Evolutionary conservation across 2,888 invertebrate species (phyloP).

Genomic region (Eupelmus urozonus): DNA sequence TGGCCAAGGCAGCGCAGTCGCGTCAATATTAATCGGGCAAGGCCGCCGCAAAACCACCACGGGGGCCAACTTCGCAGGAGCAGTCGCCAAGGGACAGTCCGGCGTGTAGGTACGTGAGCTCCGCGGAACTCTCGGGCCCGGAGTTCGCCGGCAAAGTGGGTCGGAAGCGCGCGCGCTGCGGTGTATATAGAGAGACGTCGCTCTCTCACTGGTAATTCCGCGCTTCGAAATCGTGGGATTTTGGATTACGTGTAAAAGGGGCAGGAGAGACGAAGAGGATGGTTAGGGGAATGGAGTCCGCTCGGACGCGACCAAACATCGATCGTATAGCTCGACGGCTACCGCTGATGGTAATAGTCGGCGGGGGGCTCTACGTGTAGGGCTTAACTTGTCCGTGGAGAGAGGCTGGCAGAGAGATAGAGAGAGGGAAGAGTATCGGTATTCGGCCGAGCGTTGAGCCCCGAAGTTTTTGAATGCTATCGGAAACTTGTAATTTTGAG

Average conservation of each 20-base stretch:
- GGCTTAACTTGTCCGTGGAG: background rate
- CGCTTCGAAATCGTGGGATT: conserved; percentile 32
- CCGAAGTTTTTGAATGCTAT: conserved; percentile 1
- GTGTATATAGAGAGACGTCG: too few species aligned
- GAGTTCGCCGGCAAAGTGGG: conserved; percentile 6
- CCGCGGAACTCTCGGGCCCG: background rate
- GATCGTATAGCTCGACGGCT: too few species aligned
- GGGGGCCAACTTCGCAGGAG: background rate
- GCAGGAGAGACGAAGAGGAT: background rate
- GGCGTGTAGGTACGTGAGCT: too few species aligned
- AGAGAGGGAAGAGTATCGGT: background rate
- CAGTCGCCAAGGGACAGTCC: background rate
- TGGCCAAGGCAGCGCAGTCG: background rate
- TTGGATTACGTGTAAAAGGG: conserved; percentile 30
- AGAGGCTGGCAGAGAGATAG: background rate
- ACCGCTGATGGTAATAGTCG: too few species aligned
- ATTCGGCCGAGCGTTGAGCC: too few species aligned
- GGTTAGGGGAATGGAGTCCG: background rate
- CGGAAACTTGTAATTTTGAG: background rate
- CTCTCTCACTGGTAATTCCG: conserved; percentile 7
- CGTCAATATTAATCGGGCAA: conserved; percentile 27
- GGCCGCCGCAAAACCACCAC: conserved; percentile 14
- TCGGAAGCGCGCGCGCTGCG: background rate
- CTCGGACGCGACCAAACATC: too few species aligned
- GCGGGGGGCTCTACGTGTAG: background rate